Evolutionary conservation across 1,140 invertebrate species (phyloP), one percentile per base, ranked within the genome.

Genomic region (Metopolophium dirhodum): DNA sequence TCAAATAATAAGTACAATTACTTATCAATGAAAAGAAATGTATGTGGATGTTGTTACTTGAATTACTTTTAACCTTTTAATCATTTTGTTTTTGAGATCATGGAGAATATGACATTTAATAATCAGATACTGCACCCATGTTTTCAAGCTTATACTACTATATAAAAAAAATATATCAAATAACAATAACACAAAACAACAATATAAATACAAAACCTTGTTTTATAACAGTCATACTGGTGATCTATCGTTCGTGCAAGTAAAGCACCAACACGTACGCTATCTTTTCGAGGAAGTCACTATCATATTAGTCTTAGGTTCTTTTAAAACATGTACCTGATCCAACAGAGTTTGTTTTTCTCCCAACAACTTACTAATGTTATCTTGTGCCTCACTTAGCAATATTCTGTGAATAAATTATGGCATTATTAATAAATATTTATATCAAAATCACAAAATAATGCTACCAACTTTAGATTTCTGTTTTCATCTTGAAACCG

Each of bases 331-430:
- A 82, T 94, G 94, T 49, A 94, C 93, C 37, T 94, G 86, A 35
- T 97, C 97, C 85, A 97, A 95, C 49, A 98, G 95, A n/a, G 96
- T 96, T 94, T 96, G 96, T 94, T 98, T 98, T 94, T 98, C 97
- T 68, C 97, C 96, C 2, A 97, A 94, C 83, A 98, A 95, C 49
- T 95, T 95, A 35, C 96, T 96, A 3, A 97, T 97, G 91, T 97
- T 96, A 94, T 97, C 97, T 94, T 98, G 97, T 4, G 97, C 97
- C 2, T 96, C 96, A 94, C 94, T 96, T 45, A 97, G 95, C 94
- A 96, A 96, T 2, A 96, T 96, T 94, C 96, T 95, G 18, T 30
- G 35, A 61, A 47, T 26, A 57, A 37, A 45, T 85, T 85, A 45
- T 26, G 87, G 87, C 61, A n/a, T 86, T n/a, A 41, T 49, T 49